These are phyloP conservation scores for Lepidocyrtoides sp. DNA, from an alignment of 2,888 invertebrate genomes.

Conservation along the genomic window DNA sequence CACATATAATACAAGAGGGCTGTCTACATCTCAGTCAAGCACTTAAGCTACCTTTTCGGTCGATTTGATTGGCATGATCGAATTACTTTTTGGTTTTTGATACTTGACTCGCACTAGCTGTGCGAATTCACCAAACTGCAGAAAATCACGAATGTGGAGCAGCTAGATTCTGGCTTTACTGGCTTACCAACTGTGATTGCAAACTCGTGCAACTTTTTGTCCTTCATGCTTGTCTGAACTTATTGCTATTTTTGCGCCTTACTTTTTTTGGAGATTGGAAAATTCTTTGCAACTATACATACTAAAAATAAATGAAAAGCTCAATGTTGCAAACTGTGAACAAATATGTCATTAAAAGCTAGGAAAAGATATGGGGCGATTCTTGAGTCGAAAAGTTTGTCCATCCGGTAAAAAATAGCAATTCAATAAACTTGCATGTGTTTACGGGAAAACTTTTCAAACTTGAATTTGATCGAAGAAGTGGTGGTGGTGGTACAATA, in stretches of 20 bases:
- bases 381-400: background rate
- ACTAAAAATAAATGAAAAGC: background rate
- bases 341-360: background rate
- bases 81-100: constrained; percentile 49
- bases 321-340: background rate
- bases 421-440: background rate
- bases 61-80: constrained; percentile 45
- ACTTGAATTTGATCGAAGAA: background rate
- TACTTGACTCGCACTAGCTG: background rate
- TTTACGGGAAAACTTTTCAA: background rate
- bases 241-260: background rate
- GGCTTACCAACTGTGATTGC: constrained; percentile 6
- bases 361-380: background rate
- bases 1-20: background rate
- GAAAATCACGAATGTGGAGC: constrained; percentile 65
- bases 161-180: too few species aligned
- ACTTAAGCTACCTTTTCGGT: constrained; percentile 27
- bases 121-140: constrained; percentile 49
- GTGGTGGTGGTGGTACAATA: too few species aligned
- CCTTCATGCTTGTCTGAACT: constrained; percentile 34
- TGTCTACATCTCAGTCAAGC: constrained; percentile 2
- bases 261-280: constrained; percentile 19
- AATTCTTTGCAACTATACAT: constrained; percentile 17
- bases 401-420: background rate
- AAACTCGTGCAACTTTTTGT: constrained; percentile 40